phyloP scores from a whole-genome alignment of 2,888 invertebrate genomes.

The Axea sp. region DNA sequence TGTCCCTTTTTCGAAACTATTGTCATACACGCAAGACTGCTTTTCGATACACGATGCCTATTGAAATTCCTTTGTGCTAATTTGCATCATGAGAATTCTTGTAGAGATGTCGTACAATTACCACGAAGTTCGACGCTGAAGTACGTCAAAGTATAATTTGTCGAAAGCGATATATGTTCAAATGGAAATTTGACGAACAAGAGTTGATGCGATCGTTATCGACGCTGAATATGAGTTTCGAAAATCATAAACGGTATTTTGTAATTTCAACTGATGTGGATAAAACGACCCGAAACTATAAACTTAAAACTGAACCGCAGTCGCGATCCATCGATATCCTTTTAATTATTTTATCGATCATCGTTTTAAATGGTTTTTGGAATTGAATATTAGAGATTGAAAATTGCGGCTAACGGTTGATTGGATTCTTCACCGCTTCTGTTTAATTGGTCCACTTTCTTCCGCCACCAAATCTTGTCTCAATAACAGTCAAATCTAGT shows the following conservation, averaged over 20 bases:
- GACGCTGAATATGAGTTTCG: too few species aligned
- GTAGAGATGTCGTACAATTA: conserved; percentile 8
- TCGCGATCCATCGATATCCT: conserved; percentile 37
- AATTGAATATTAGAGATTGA: conserved; percentile 57
- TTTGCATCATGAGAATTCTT: conserved; percentile 31
- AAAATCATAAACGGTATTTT: too few species aligned
- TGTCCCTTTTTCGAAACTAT: too few species aligned
- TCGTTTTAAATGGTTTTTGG: conserved; percentile 49
- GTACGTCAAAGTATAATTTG: conserved; percentile 11
- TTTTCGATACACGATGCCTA: conserved; percentile 4
- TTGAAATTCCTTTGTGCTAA: conserved; percentile 5
- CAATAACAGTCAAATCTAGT: conserved; percentile 14
- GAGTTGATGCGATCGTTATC: too few species aligned
- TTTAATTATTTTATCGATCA: conserved; percentile 58
- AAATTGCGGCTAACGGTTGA: conserved; percentile 42
- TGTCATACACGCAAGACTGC: too few species aligned
- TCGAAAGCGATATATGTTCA: background rate
- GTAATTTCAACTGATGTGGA: background rate
- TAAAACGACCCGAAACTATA: too few species aligned
- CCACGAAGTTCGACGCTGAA: background rate
- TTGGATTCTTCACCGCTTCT: conserved; percentile 36
- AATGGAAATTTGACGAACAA: too few species aligned
- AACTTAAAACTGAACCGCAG: conserved; percentile 34
- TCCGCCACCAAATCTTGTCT: conserved; percentile 26
- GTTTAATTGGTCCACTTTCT: conserved; percentile 40